These are phyloP conservation scores for Cryptus viduatorius DNA, from an alignment of 2,888 invertebrate genomes.

Conservation along the genomic window DNA sequence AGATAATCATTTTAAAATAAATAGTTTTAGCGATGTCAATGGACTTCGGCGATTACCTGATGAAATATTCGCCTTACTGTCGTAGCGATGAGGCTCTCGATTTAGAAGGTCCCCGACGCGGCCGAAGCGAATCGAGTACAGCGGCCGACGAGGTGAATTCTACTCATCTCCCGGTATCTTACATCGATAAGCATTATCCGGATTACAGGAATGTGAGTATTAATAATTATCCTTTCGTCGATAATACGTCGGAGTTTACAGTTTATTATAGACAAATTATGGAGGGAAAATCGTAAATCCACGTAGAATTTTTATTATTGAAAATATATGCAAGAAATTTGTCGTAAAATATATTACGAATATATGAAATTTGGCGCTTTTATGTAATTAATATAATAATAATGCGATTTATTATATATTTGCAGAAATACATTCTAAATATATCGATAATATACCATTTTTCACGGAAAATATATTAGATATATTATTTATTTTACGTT, in stretches of 20 bases:
- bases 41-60: conserved; percentile 36
- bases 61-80: conserved; percentile 79
- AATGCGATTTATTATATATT: no score
- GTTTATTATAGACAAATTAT: conserved; percentile 58
- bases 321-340: no score
- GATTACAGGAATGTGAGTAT: conserved; percentile 80
- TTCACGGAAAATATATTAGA: no score
- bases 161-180: conserved; percentile 86
- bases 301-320: no score
- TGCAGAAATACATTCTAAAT: no score
- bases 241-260: conserved; percentile 24
- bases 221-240: not conserved
- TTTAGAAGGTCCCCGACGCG: conserved; percentile 90
- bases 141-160: conserved; percentile 83
- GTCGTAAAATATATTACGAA: no score
- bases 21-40: not conserved
- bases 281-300: no score
- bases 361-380: no score
- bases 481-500: no score
- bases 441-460: no score
- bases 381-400: no score
- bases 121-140: conserved; percentile 91
- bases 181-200: conserved; percentile 83
- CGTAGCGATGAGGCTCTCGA: conserved; percentile 93
- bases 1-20: not conserved